Base-by-base conservation (phyloP, 2,888 invertebrate species). In the Cataglyphis albicans region DNA sequence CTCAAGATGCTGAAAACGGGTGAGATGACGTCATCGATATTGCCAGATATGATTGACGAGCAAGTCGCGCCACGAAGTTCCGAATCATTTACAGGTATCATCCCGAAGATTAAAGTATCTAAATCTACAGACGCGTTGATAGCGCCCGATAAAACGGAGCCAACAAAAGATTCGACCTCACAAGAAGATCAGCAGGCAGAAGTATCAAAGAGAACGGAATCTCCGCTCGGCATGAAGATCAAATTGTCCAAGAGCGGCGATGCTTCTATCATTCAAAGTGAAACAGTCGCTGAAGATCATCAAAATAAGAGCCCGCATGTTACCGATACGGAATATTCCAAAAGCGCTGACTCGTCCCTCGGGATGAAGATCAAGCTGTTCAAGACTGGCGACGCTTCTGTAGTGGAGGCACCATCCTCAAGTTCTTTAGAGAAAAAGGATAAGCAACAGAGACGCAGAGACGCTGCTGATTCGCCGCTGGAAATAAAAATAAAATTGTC, bases 171-270 rank as follows among this genome's bases (percentile, higher is more conserved):
- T 3, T 59, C 25, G 4, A 85, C 38, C 9, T n/a, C 9, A 10
- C 87, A 83, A 15, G 88, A 90, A 61, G 12, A 52, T n/a, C 70
- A 64, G 12, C 70, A 64, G 10, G 85, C 84, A 25, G 89, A 92
- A 1, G 67, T 75, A 55, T 86, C 87, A 0, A 93, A 92, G 55
- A 90, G 93, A 78, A 94, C 92, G 9, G 94, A 93, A 67, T 93
- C 93, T n/a, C 92, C 93, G 15, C 83, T 93, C n/a, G 93, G 94
- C 10, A 93, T 94, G 93, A 94, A 94, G 75, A 93, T 94, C n/a
- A 94, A 94, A 76, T 87, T 94, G 38, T 94, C 94, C 0, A 94
- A 92, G 88, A 93, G 90, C 35, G 94, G 94, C 1, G 94, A 94
- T 76, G 92, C 94, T 15, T 92, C 93, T 29, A 86, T 87, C 29